These are phyloP conservation scores for Cheilinus undulatus DNA, from an alignment of 2,113 vertebrate genomes.

Conservation along the genomic window DNA sequence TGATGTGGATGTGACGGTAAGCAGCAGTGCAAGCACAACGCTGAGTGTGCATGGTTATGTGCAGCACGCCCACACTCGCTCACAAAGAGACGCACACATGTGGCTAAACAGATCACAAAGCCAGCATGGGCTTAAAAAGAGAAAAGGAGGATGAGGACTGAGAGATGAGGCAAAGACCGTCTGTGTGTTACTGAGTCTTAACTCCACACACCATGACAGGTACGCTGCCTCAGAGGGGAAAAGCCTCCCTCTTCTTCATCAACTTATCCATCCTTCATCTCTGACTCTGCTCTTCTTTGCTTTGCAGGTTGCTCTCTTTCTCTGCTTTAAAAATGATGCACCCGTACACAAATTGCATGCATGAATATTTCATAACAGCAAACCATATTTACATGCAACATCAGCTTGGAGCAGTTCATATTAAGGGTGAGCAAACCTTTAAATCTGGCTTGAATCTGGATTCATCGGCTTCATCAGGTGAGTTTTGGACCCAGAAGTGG, in stretches of 20 bases:
- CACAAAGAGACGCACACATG: neutral
- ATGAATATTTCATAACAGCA: no score
- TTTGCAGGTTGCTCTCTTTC: neutral
- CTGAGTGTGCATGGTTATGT: neutral
- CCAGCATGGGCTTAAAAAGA: conserved; percentile 14
- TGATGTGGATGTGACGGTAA: neutral
- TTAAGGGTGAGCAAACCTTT: no score
- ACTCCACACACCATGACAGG: conserved; percentile 65
- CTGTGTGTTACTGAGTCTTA: neutral
- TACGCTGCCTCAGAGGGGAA: conserved; percentile 55
- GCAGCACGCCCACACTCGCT: neutral
- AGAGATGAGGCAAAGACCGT: conserved; percentile 23
- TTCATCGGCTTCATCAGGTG: no score
- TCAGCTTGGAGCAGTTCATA: no score
- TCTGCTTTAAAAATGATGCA: no score
- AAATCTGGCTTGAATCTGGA: no score
- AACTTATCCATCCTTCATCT: neutral
- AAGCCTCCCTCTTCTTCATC: neutral
- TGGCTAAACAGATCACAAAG: conserved; percentile 47
- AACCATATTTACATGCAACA: no score
- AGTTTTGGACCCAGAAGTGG: no score
- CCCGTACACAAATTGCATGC: no score
- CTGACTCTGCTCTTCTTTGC: neutral
- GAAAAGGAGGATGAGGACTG: conserved; percentile 18
- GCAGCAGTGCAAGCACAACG: neutral